A percentile compares a stretch with the other conserved stretches of the same genome.
Conservation (phyloP, 2,113 vertebrate species). For the Clupea harengus region DNA sequence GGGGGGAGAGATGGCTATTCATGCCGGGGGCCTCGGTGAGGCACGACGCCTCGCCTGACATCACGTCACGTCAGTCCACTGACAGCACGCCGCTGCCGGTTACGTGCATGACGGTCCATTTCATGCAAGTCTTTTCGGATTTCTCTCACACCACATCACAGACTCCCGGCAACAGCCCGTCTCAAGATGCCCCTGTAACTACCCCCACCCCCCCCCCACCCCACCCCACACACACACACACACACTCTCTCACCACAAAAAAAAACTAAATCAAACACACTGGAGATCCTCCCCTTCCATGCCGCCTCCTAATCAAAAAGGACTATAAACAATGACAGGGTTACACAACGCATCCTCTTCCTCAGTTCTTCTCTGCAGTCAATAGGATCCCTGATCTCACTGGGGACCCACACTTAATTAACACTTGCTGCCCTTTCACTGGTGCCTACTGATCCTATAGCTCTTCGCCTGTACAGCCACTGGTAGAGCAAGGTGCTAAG, state of each 20-base stretch:
- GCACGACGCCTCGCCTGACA: not conserved
- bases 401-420: not conserved
- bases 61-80: not conserved
- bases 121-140: slow-evolving; percentile 7
- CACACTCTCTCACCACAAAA: not conserved
- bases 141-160: not conserved
- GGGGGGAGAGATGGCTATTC: not conserved
- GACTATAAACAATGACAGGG: not conserved
- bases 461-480: not conserved
- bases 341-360: too few relatives aligned
- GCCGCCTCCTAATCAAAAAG: not conserved
- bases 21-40: not conserved
- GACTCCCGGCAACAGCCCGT: slow-evolving; percentile 1
- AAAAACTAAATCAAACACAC: not conserved
- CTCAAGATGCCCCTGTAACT: not conserved
- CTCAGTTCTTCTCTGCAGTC: not conserved
- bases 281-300: not conserved
- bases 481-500: not conserved
- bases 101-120: slow-evolving; percentile 7
- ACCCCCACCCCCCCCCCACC: not conserved
- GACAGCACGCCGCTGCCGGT: not conserved
- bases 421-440: not conserved
- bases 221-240: too few relatives aligned
- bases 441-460: not conserved
- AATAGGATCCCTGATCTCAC: not conserved